Conservation (phyloP, 2,888 invertebrate species). For the Atethmia centrago region DNA sequence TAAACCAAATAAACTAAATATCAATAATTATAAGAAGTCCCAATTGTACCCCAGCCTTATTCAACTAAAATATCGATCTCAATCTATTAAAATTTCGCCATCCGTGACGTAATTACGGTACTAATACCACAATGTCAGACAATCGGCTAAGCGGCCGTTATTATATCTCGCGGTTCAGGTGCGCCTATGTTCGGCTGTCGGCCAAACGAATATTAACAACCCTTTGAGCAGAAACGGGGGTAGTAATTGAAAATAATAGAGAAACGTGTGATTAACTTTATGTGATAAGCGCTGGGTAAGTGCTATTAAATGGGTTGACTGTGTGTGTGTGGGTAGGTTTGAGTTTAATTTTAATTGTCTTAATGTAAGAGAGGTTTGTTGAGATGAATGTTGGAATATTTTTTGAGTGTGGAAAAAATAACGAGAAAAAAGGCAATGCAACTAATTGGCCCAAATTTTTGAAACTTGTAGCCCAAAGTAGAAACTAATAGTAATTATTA, state of each 20-base stretch:
- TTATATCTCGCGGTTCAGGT: constrained; percentile 72
- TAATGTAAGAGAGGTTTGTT: constrained; percentile 1
- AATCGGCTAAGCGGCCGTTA: constrained; percentile 66
- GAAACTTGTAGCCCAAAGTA: no score
- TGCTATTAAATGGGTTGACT: constrained; percentile 38
- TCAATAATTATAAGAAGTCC: no score
- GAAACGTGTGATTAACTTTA: constrained; percentile 77
- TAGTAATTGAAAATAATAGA: constrained; percentile 88
- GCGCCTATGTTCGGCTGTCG: constrained; percentile 72
- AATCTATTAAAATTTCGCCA: constrained; percentile 64
- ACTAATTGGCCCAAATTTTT: no score
- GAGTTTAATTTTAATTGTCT: constrained; percentile 24
- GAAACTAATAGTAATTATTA: no score
- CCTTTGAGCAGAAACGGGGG: constrained; percentile 76
- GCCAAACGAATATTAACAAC: constrained; percentile 88
- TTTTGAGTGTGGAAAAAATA: no score
- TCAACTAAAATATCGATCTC: constrained; percentile 56
- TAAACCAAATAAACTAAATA: no score
- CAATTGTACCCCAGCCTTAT: constrained; percentile 37
- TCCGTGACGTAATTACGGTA: constrained; percentile 78
- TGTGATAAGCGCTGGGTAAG: constrained; percentile 38
- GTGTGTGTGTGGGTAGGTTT: constrained; percentile 8
- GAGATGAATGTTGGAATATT: no score
- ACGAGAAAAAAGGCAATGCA: no score
- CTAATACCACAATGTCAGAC: constrained; percentile 77